Evolutionary conservation across 2,888 invertebrate genomes (phyloP).

Genomic region (Diploptera punctata): DNA sequence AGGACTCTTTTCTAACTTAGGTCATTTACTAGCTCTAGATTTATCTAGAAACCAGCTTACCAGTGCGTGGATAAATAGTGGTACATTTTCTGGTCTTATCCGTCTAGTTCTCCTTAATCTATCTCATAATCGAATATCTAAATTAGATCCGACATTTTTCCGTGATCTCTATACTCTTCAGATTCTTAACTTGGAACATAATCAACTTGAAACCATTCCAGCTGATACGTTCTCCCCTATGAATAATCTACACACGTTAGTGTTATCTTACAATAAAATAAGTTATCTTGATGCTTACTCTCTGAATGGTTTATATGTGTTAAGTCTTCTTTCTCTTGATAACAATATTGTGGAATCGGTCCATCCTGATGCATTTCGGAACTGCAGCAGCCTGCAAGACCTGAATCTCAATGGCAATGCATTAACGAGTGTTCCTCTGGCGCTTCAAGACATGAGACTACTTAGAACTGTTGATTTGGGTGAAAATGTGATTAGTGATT

Average conservation of each 20-base stretch:
- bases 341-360: constrained; percentile 84
- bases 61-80: constrained; percentile 84
- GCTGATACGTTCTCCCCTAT: constrained; percentile 89
- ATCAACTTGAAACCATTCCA: constrained; percentile 81
- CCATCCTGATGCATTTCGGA: constrained; percentile 87
- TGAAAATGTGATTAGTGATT: constrained; percentile 83
- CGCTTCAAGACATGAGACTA: constrained; percentile 83
- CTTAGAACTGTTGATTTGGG: constrained; percentile 89
- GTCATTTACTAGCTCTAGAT: constrained; percentile 81
- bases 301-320: constrained; percentile 85
- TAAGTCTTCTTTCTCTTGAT: constrained; percentile 84
- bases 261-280: constrained; percentile 85
- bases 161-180: constrained; percentile 85
- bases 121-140: constrained; percentile 82
- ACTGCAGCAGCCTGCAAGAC: constrained; percentile 90
- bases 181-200: constrained; percentile 84
- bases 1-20: constrained; percentile 83
- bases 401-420: constrained; percentile 89
- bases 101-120: constrained; percentile 86
- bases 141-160: constrained; percentile 83
- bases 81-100: constrained; percentile 86
- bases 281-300: constrained; percentile 85
- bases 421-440: constrained; percentile 79
- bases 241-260: constrained; percentile 90
- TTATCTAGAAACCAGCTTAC: constrained; percentile 86